A percentile compares a stretch with the other conserved stretches of the same genome.
Conservation (phyloP, 1,140 invertebrate species). For the Hylyphantes graminicola region DNA sequence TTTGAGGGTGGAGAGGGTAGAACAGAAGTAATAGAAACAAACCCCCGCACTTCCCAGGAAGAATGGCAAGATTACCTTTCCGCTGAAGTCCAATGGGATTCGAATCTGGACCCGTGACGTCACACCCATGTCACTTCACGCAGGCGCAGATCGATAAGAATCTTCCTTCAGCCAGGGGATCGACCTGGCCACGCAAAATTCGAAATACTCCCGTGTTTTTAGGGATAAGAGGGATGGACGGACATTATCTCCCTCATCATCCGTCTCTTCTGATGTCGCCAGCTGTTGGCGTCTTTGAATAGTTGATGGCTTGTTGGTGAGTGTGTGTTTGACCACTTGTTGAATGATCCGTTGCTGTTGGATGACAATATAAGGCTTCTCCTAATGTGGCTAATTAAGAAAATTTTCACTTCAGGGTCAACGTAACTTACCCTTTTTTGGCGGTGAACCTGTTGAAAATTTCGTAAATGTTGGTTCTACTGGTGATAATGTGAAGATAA, state of each 20-base stretch:
- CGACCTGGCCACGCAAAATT: conserved; percentile 13
- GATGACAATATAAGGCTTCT: too few species aligned
- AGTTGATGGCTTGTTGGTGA: too few species aligned
- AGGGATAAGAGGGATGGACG: not conserved
- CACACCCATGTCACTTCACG: not conserved
- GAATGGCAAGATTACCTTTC: conserved; percentile 47
- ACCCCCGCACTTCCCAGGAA: conserved; percentile 6
- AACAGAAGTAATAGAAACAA: conserved; percentile 5
- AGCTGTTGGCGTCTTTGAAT: too few species aligned
- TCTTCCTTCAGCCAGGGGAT: conserved; percentile 50
- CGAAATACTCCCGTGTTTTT: conserved; percentile 36
- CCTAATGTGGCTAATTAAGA: too few species aligned
- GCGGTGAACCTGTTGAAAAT: too few species aligned
- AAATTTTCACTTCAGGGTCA: too few species aligned
- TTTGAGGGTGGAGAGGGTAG: not conserved
- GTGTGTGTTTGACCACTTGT: too few species aligned
- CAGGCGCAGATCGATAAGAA: conserved; percentile 52
- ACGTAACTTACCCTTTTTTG: too few species aligned
- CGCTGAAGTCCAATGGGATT: conserved; percentile 27
- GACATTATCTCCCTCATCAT: conserved; percentile 9
- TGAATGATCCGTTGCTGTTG: too few species aligned
- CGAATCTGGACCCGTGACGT: conserved; percentile 27
- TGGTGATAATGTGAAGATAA: too few species aligned
- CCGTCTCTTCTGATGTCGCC: too few species aligned
- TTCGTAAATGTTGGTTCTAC: too few species aligned